A percentile compares a stretch with the other conserved stretches of the same genome.
Conservation (phyloP, 2,888 invertebrate genomes). For the Tetragonula carbonaria region DNA sequence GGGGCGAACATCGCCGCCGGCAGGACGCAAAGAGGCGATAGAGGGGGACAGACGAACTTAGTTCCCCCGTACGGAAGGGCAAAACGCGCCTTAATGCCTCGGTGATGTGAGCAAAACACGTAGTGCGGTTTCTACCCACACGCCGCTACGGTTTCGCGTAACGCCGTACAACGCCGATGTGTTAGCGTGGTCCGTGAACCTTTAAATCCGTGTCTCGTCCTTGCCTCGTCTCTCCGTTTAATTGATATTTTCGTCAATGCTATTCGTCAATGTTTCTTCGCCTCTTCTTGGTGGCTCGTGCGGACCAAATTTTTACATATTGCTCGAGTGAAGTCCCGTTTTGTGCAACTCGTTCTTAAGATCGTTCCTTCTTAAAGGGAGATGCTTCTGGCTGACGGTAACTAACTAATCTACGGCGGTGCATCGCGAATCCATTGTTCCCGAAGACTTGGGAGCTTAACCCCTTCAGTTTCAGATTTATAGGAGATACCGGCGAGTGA, state of each 20-base stretch:
- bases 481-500: slow-evolving; percentile 35
- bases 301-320: too few relatives aligned
- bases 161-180: slow-evolving; percentile 43
- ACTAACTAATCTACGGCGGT: background rate
- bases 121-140: slow-evolving; percentile 62
- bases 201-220: slow-evolving; percentile 38
- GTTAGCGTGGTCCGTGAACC: slow-evolving; percentile 67
- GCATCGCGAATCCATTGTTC: background rate
- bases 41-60: slow-evolving; percentile 65
- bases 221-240: slow-evolving; percentile 27
- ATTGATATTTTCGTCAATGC: slow-evolving; percentile 57
- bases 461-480: slow-evolving; percentile 28
- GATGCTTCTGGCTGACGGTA: background rate
- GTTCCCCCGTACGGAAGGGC: slow-evolving; percentile 67
- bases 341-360: background rate
- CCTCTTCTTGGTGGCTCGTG: slow-evolving; percentile 26
- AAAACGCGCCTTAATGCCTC: slow-evolving; percentile 73
- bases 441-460: slow-evolving; percentile 3
- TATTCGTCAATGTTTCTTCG: slow-evolving; percentile 48
- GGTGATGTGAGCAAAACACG: slow-evolving; percentile 75
- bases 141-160: slow-evolving; percentile 44
- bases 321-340: background rate
- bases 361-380: background rate
- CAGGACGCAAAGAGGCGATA: slow-evolving; percentile 53
- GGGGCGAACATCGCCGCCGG: slow-evolving; percentile 63